Base-by-base conservation (phyloP, 1,140 invertebrate genomes). In the Dendroctonus valens region DNA sequence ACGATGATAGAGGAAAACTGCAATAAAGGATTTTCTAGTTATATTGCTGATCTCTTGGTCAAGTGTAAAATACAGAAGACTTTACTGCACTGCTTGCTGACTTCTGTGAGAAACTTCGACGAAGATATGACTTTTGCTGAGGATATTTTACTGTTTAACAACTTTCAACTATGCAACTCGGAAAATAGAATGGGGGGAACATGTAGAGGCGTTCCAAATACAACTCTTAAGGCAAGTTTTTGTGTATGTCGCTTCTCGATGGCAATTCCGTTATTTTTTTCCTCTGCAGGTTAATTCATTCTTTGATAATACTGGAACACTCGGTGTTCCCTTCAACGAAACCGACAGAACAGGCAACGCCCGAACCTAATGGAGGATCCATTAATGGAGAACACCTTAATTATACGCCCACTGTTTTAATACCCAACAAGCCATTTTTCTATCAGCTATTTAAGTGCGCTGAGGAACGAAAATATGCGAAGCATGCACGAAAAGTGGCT, bases 61-160 rank as follows among this genome's bases (percentile, higher is more conserved):
- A 87, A 91, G 65, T 92, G 91, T 74, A 94, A 94, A 80, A 84
- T 96, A 37, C 93, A 96, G 79, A 94, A 94, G 77, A 89, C 92
- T n/a, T 81, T 93, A 38, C 81, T 96, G 41, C 91, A 94, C 76
- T 93, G 91, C 77, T 80, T 94, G 37, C 82, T 93, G 9, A 89
- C 91, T 6, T 90, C 88, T 37, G 91, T 94, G 4, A 81, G 81
- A 58, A 79, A 78, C 70, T 81, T 80, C 64, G 79, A 77, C 55
- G 79, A 81, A 49, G 81, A 83, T 57, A 76, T 79, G 49, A 90
- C 89, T 3, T 89, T 94, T 72, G 91, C 92, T 0, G 91, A 94
- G 75, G 88, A 92, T 75, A 91, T 96, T 50, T 81, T 95, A 15
- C 80, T 85, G 8, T 94, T 93, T 72, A 96, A 96, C 76, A 89